A percentile compares a stretch with the other conserved stretches of the same genome.
Evolutionary conservation across 2,797 vertebrate species (phyloP).

Genomic region (Selene dorsalis): DNA sequence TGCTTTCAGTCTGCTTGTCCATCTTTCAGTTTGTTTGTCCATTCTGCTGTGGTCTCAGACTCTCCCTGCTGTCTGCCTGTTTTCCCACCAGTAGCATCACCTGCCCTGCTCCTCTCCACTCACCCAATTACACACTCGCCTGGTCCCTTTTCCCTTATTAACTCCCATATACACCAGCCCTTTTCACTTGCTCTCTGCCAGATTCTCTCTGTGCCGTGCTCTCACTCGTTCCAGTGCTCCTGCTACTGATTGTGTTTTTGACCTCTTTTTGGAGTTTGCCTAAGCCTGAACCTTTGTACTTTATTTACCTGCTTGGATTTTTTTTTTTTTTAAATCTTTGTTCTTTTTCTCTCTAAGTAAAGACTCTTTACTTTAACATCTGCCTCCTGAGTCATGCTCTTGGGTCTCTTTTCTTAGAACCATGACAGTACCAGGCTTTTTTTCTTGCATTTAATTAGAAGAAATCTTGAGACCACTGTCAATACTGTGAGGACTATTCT

Average conservation of each 20-base stretch:
- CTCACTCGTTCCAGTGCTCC: not conserved
- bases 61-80: not conserved
- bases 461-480: slow-evolving; percentile 1
- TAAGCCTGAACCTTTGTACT: not conserved
- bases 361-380: not conserved
- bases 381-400: not conserved
- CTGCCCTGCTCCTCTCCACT: not conserved
- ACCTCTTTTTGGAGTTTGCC: not conserved
- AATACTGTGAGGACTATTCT: slow-evolving; percentile 1
- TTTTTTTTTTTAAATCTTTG: not conserved
- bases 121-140: not conserved
- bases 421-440: slow-evolving; percentile 27
- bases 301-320: not conserved
- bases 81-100: not conserved
- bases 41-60: not conserved
- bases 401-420: not conserved
- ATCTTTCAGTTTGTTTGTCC: not conserved
- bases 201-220: not conserved
- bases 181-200: not conserved
- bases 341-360: not conserved
- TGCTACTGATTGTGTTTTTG: not conserved
- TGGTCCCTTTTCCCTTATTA: not conserved
- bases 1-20: not conserved
- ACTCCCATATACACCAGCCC: not conserved
- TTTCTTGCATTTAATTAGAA: slow-evolving; percentile 7